These are phyloP conservation scores for Phalacrocorax brasilianus DNA, from an alignment of 2,113 vertebrate species.

Conservation along the genomic window DNA sequence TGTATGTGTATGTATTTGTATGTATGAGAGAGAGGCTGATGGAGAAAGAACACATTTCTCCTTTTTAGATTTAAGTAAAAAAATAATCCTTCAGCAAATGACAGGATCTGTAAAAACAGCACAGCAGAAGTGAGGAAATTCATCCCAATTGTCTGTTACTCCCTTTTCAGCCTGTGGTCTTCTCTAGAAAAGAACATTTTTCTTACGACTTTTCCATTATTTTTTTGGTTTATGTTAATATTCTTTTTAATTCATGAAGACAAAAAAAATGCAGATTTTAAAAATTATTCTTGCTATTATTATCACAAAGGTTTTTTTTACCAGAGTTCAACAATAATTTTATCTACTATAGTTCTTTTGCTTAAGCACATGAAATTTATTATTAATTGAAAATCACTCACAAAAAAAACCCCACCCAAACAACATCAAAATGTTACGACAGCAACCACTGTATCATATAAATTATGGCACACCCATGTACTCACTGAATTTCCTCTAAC, in stretches of 20 bases:
- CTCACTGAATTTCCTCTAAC: neutral
- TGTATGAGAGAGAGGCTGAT: neutral
- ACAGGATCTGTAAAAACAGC: neutral
- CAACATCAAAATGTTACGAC: neutral
- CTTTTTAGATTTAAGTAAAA: neutral
- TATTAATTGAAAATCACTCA: neutral
- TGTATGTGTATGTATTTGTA: neutral
- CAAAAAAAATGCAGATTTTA: neutral
- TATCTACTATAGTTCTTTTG: neutral
- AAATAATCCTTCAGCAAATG: neutral
- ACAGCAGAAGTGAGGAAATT: neutral
- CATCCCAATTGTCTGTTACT: neutral
- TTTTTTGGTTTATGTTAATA: neutral
- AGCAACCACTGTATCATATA: neutral
- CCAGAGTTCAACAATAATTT: neutral
- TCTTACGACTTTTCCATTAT: neutral
- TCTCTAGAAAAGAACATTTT: neutral
- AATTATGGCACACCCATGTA: neutral
- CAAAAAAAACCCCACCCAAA: neutral
- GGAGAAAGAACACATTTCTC: neutral
- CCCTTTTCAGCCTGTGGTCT: neutral
- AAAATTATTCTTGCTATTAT: neutral
- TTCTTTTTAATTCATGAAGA: neutral
- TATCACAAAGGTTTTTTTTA: neutral
- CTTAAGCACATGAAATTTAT: neutral